These are phyloP conservation scores for Pocillopora meandrina DNA, from an alignment of 92 coral and sea anemone species.

Conservation along the genomic window DNA sequence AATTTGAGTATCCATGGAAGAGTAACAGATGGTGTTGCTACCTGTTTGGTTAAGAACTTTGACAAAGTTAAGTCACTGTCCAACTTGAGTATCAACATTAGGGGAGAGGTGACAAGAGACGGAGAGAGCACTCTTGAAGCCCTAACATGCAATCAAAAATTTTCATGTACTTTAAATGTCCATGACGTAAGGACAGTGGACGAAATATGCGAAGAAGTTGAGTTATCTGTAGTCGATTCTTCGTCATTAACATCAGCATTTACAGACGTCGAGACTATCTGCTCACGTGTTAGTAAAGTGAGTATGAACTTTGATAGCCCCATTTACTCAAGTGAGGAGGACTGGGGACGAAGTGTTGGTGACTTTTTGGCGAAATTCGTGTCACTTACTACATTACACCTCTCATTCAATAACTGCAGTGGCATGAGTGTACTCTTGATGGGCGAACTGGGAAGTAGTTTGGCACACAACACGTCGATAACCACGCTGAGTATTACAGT, in stretches of 20 bases:
- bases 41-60: neutral
- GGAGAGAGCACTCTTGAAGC: neutral
- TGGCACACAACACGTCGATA: neutral
- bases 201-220: too few relatives aligned
- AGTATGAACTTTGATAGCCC: neutral
- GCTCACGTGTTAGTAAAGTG: neutral
- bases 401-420: too few relatives aligned
- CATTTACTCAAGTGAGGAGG: too few relatives aligned
- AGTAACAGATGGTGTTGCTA: neutral
- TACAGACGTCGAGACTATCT: too few relatives aligned
- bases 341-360: neutral
- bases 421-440: neutral
- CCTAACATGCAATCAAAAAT: neutral
- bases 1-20: slow-evolving; percentile 4
- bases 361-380: too few relatives aligned
- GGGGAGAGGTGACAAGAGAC: neutral
- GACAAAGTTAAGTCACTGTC: neutral
- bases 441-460: neutral
- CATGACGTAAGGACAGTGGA: neutral
- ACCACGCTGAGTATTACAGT: neutral
- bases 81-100: slow-evolving; percentile 2
- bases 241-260: neutral
- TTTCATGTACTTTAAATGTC: neutral
- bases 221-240: neutral
- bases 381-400: too few relatives aligned